These are phyloP conservation scores for Toxotes lorentzi DNA, from an alignment of 2,797 vertebrate genomes.

Conservation along the genomic window DNA sequence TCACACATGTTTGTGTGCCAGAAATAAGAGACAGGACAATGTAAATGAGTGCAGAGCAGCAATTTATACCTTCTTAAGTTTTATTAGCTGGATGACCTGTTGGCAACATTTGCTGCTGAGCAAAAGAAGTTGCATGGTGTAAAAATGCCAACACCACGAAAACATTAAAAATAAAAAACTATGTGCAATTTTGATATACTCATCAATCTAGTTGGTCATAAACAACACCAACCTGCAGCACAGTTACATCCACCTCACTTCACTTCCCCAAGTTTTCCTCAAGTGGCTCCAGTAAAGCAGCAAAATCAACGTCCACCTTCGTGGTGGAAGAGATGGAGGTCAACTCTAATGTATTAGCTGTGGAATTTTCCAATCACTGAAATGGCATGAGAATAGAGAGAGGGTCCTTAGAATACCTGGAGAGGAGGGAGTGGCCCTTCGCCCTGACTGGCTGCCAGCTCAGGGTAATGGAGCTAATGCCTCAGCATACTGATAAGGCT, in stretches of 20 bases:
- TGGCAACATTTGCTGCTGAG: background rate
- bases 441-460: slow-evolving; percentile 69
- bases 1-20: background rate
- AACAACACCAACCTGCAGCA: slow-evolving; percentile 11
- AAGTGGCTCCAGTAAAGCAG: slow-evolving; percentile 22
- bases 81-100: background rate
- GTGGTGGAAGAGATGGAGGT: slow-evolving; percentile 44
- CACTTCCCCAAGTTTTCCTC: slow-evolving; percentile 4
- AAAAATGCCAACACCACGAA: slow-evolving; percentile 2
- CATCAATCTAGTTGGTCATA: slow-evolving; percentile 13
- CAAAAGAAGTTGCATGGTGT: background rate
- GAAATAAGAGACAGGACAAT: background rate
- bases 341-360: slow-evolving; percentile 59
- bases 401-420: slow-evolving; percentile 50
- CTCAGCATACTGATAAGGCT: slow-evolving; percentile 67
- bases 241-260: slow-evolving; percentile 21
- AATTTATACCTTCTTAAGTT: background rate
- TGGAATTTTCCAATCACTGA: slow-evolving; percentile 69
- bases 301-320: slow-evolving; percentile 52
- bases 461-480: slow-evolving; percentile 57
- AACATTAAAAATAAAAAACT: background rate
- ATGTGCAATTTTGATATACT: background rate
- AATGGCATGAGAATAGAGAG: slow-evolving; percentile 56
- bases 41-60: background rate
- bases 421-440: slow-evolving; percentile 47